These are phyloP conservation scores for Folsomia candida DNA, from an alignment of 2,888 invertebrate genomes.

Conservation along the genomic window DNA sequence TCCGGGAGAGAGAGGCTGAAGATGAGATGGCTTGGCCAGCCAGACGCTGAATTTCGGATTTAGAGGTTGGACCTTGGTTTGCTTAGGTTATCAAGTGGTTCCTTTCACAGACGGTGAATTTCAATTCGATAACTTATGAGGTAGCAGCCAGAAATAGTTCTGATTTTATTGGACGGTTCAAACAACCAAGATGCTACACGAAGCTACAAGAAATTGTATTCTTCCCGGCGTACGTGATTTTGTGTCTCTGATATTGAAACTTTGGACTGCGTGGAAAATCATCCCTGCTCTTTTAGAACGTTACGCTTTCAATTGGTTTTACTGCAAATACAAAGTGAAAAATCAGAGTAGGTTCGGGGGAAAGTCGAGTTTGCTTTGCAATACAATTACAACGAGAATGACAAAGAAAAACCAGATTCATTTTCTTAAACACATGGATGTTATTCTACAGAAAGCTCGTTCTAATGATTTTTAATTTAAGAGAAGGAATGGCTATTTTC, in stretches of 20 bases:
- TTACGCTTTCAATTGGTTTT: background rate
- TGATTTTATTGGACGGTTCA: background rate
- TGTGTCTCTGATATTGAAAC: no score
- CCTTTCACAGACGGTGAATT: background rate
- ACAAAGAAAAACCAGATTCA: no score
- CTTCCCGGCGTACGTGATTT: no score
- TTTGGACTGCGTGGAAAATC: no score
- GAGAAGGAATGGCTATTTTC: no score
- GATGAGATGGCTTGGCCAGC: background rate
- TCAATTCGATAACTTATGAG: background rate
- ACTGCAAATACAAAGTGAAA: background rate
- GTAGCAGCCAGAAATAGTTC: background rate
- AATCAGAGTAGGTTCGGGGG: background rate
- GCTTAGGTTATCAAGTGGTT: background rate
- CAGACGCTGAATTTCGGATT: background rate
- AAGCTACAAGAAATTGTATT: background rate
- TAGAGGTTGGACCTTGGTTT: background rate
- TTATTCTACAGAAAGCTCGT: no score
- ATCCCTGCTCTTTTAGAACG: background rate
- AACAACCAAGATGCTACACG: background rate
- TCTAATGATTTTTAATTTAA: no score
- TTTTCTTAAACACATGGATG: no score
- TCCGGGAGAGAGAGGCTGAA: slow-evolving; percentile 13
- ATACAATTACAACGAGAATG: no score
- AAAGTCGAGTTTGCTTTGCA: no score